A percentile compares a stretch with the other conserved stretches of the same genome.
phyloP scores from a whole-genome alignment of 35 echinoderm and acorn worm species.

The Chiridota heheva region DNA sequence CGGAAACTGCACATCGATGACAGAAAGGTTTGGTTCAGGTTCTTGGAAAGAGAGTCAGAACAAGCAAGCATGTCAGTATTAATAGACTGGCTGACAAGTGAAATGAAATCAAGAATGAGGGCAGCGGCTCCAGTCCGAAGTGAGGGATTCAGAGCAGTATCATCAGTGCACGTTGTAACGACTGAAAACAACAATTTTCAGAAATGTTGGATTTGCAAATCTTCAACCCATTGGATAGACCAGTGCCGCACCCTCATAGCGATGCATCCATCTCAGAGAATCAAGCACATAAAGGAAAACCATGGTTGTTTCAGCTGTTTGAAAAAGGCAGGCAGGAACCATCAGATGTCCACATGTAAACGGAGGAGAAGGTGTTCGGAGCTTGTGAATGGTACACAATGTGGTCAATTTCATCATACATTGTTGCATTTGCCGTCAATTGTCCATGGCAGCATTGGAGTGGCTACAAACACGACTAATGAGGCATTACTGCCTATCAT shows the following conservation, averaged over 20 bases:
- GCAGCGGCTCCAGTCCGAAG: conserved; percentile 48
- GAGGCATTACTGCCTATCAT: conserved; percentile 25
- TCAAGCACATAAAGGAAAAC: conserved; percentile 43
- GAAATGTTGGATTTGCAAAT: conserved; percentile 69
- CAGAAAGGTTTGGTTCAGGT: conserved; percentile 48
- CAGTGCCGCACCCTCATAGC: conserved; percentile 12
- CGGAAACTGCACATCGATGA: conserved; percentile 25
- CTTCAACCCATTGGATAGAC: conserved; percentile 44
- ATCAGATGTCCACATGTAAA: conserved; percentile 38
- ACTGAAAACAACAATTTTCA: background rate
- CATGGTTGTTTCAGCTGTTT: conserved; percentile 54
- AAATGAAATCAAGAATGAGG: conserved; percentile 59
- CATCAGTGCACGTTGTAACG: background rate
- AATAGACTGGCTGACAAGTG: conserved; percentile 28
- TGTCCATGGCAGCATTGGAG: background rate
- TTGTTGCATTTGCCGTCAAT: conserved; percentile 14
- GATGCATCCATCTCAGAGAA: conserved; percentile 11
- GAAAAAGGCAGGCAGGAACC: conserved; percentile 49
- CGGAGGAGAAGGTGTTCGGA: conserved; percentile 33
- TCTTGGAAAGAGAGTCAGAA: conserved; percentile 33
- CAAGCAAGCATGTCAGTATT: conserved; percentile 20
- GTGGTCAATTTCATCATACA: conserved; percentile 22
- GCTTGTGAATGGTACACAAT: conserved; percentile 12
- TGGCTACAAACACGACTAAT: background rate
- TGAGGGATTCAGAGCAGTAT: background rate